Conservation (phyloP, 2,113 vertebrate genomes). For the Erinaceus europaeus region DNA sequence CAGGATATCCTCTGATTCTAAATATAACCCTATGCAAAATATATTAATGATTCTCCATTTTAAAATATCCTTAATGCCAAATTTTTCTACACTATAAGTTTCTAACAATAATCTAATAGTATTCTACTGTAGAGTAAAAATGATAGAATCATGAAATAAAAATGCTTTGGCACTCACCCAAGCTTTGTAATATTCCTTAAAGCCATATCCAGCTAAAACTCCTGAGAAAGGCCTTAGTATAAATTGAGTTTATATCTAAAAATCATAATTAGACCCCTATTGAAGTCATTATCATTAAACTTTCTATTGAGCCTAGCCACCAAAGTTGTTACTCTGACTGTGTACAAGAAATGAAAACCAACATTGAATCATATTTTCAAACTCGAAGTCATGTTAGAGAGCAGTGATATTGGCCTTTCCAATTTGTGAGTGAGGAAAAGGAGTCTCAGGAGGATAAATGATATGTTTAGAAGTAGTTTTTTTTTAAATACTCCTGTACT, state of each 20-base stretch:
- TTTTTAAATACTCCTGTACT: neutral
- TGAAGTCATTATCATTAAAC: slow-evolving; percentile 39
- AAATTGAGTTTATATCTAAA: slow-evolving; percentile 41
- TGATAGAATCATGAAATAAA: neutral
- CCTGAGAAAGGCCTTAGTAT: slow-evolving; percentile 1
- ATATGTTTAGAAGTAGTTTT: neutral
- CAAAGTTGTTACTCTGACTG: slow-evolving; percentile 39
- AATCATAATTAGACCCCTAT: slow-evolving; percentile 30
- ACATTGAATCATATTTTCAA: slow-evolving; percentile 9
- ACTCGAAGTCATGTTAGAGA: neutral
- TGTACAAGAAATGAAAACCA: slow-evolving; percentile 43
- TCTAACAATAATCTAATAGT: neutral
- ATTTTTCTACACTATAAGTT: neutral
- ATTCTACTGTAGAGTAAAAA: slow-evolving; percentile 4
- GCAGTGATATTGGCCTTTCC: slow-evolving; percentile 2
- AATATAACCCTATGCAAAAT: neutral
- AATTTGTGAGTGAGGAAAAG: neutral
- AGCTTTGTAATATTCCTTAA: slow-evolving; percentile 23
- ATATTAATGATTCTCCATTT: neutral
- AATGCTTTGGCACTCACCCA: neutral
- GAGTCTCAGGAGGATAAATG: neutral
- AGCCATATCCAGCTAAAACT: neutral
- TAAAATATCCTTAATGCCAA: neutral
- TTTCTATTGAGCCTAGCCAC: slow-evolving; percentile 8
- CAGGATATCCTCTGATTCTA: neutral